phyloP scores from a whole-genome alignment of 53 echinoderm and acorn worm genomes.

The Stichopus horrens region DNA sequence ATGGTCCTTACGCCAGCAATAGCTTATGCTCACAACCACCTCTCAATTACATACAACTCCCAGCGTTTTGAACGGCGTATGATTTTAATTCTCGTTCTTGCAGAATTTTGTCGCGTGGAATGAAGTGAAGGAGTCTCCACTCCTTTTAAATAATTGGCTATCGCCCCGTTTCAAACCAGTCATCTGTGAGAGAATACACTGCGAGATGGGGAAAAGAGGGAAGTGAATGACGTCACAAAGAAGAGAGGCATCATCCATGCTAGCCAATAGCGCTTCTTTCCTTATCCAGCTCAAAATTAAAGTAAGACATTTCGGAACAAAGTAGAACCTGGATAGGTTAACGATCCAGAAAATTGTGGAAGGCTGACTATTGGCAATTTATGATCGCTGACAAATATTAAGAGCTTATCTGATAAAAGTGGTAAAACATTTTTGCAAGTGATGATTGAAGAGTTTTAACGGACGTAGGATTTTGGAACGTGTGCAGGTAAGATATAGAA shows the following conservation, averaged over 20 bases:
- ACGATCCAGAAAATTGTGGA: constrained; percentile 26
- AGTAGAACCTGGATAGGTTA: constrained; percentile 30
- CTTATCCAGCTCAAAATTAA: constrained; percentile 27
- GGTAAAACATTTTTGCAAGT: constrained; percentile 26
- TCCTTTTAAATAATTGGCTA: constrained; percentile 47
- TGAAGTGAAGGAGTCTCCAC: constrained; percentile 36
- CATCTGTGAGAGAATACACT: constrained; percentile 27
- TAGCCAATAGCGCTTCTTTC: constrained; percentile 27
- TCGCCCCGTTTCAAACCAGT: constrained; percentile 43
- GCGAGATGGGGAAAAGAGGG: constrained; percentile 11
- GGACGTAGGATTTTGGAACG: background rate
- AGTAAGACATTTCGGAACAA: constrained; percentile 17
- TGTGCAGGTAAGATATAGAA: no score
- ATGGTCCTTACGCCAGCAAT: constrained; percentile 6
- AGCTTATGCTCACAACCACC: background rate
- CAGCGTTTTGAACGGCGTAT: constrained; percentile 32
- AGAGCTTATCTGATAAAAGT: constrained; percentile 17
- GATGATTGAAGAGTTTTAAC: background rate
- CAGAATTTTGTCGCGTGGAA: constrained; percentile 45
- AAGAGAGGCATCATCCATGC: constrained; percentile 8
- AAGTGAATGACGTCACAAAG: constrained; percentile 36
- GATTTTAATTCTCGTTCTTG: constrained; percentile 45
- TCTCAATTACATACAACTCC: constrained; percentile 1
- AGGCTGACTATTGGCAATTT: constrained; percentile 37
- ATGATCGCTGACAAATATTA: constrained; percentile 25